Conservation (phyloP, 2,113 vertebrate species). For the Prinia subflava region DNA sequence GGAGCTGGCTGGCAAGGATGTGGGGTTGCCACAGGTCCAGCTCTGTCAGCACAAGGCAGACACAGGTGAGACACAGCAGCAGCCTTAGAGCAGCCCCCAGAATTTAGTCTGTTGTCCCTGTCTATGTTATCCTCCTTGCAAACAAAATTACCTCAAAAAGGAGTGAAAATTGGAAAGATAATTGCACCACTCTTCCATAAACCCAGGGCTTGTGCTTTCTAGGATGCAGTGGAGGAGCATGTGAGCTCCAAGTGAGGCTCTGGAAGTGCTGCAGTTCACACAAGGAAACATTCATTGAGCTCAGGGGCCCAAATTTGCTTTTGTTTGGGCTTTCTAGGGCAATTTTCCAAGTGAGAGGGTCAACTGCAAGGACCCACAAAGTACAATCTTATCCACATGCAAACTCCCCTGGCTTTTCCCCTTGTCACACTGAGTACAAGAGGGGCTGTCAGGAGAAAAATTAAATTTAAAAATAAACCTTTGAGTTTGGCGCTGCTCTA, state of each 20-base stretch:
- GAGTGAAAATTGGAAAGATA: neutral
- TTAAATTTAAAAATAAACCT: neutral
- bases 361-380: neutral
- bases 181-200: neutral
- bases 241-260: too few species aligned
- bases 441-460: neutral
- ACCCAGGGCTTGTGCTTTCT: neutral
- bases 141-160: neutral
- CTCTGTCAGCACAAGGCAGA: neutral
- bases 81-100: neutral
- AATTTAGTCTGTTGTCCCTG: fast-evolving
- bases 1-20: too few species aligned
- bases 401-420: neutral
- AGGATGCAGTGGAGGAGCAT: neutral
- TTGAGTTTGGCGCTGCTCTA: neutral
- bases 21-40: neutral
- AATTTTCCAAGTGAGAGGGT: neutral
- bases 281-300: neutral
- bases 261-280: neutral
- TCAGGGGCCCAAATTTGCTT: neutral
- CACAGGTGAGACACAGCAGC: fast-evolving
- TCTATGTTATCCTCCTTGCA: neutral
- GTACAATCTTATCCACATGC: neutral
- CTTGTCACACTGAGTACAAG: neutral
- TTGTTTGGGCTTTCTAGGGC: neutral